phyloP scores from a whole-genome alignment of 2,888 invertebrate genomes.

The Loripinus fragilis region DNA sequence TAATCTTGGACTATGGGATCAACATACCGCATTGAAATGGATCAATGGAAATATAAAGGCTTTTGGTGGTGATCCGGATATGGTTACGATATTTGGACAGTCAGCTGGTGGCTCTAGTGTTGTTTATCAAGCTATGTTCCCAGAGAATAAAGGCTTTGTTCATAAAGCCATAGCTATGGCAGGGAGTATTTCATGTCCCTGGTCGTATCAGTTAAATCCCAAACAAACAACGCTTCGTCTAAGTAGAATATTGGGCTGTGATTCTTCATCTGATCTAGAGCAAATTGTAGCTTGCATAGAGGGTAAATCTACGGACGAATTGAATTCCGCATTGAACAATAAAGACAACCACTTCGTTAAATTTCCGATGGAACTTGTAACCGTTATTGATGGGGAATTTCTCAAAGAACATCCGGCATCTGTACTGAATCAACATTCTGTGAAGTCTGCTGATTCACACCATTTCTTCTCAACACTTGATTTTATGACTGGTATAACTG shows the following conservation, averaged over 20 bases:
- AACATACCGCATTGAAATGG: slow-evolving; percentile 64
- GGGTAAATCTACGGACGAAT: background rate
- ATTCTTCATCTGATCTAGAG: background rate
- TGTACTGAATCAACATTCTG: background rate
- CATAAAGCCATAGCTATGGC: slow-evolving; percentile 62
- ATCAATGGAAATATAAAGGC: slow-evolving; percentile 54
- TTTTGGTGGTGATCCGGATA: slow-evolving; percentile 59
- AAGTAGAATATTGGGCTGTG: background rate
- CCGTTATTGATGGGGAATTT: slow-evolving; percentile 95
- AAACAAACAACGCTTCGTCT: background rate
- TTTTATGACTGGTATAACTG: slow-evolving; percentile 95
- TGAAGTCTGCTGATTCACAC: background rate
- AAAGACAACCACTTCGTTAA: slow-evolving; percentile 13
- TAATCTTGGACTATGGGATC: slow-evolving; percentile 68
- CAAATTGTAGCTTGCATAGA: slow-evolving; percentile 8
- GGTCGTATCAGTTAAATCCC: background rate
- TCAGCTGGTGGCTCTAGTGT: slow-evolving; percentile 65
- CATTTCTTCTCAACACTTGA: slow-evolving; percentile 92
- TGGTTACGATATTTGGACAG: slow-evolving; percentile 65
- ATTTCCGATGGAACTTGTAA: slow-evolving; percentile 89
- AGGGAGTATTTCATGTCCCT: slow-evolving; percentile 31
- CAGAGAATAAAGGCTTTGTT: slow-evolving; percentile 57
- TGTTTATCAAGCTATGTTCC: slow-evolving; percentile 51
- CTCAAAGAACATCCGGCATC: slow-evolving; percentile 90
- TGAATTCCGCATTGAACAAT: background rate